Percentiles rank a stretch among this genome's conserved stretches.
These are phyloP conservation scores for Piaya cayana DNA, from an alignment of 2,113 vertebrate genomes.

Conservation along the genomic window DNA sequence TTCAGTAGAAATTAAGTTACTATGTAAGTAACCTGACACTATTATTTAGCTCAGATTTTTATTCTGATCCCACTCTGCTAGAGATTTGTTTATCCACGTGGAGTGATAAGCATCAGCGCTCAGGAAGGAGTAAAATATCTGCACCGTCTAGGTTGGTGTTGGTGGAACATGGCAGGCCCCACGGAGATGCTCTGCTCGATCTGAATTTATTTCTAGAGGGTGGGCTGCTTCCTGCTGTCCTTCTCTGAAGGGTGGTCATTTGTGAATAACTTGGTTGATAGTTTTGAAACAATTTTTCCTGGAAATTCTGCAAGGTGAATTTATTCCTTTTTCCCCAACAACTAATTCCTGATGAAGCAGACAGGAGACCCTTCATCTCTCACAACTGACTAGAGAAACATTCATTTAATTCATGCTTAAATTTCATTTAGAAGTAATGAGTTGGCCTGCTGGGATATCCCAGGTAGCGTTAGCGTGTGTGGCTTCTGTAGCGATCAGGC, in stretches of 20 bases:
- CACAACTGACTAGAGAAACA: not conserved
- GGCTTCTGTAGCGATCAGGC: not conserved
- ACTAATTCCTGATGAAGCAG: not conserved
- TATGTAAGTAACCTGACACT: not conserved
- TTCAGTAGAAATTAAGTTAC: not conserved
- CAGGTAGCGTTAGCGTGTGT: not conserved
- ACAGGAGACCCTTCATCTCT: not conserved
- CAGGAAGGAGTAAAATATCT: not conserved
- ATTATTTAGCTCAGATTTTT: conserved; percentile 9
- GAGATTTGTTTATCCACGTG: not conserved
- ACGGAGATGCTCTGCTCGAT: not conserved
- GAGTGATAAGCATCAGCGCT: not conserved
- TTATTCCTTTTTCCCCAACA: not conserved
- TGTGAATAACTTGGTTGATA: not conserved
- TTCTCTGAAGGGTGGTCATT: not conserved
- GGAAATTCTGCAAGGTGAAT: not conserved
- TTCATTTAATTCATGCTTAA: not conserved
- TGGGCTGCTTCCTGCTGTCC: conserved; percentile 16
- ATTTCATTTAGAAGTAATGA: not conserved
- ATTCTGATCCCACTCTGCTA: not conserved
- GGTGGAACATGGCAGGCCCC: not conserved
- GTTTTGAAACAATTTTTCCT: not conserved
- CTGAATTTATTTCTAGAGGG: not conserved
- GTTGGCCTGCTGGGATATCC: not conserved
- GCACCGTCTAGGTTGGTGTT: not conserved